Percentiles rank a stretch among this genome's conserved stretches.
These are phyloP conservation scores for Hippoglossus stenolepis DNA, from an alignment of 2,113 vertebrate species.

Conservation along the genomic window DNA sequence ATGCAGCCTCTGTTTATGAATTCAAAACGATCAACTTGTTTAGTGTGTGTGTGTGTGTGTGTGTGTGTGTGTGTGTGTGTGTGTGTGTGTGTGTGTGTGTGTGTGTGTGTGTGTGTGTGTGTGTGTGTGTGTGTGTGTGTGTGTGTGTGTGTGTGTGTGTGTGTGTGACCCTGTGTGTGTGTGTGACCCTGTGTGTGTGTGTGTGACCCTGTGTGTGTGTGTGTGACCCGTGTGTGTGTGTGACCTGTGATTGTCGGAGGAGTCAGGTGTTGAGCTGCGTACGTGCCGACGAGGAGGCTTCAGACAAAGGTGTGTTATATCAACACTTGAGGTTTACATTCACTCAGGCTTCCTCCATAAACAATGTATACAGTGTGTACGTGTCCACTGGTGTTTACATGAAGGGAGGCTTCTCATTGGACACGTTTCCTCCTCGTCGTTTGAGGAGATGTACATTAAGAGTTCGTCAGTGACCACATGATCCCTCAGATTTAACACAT, in stretches of 20 bases:
- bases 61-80: too few relatives aligned
- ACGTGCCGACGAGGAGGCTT: slow-evolving; percentile 4
- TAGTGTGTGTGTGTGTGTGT: background rate
- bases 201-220: too few relatives aligned
- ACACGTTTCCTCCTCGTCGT: background rate
- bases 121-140: background rate
- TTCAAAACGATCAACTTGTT: too few relatives aligned
- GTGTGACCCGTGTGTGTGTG: too few relatives aligned
- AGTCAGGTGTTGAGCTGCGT: slow-evolving; percentile 29
- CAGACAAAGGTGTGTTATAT: background rate
- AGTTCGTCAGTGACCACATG: too few relatives aligned
- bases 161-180: too few relatives aligned
- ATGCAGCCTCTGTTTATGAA: too few relatives aligned
- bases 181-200: too few relatives aligned
- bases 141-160: background rate
- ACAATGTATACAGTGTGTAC: background rate
- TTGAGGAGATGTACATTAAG: background rate
- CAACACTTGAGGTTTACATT: background rate
- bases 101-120: too few relatives aligned
- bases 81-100: too few relatives aligned
- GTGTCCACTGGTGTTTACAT: background rate
- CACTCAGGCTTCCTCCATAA: background rate
- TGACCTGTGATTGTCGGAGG: slow-evolving; percentile 52
- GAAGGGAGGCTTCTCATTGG: background rate
- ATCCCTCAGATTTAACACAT: background rate